Percentiles rank a stretch among this genome's conserved stretches.
Evolutionary conservation across 2,797 vertebrate species (phyloP).

Genomic region (Brotula barbata): DNA sequence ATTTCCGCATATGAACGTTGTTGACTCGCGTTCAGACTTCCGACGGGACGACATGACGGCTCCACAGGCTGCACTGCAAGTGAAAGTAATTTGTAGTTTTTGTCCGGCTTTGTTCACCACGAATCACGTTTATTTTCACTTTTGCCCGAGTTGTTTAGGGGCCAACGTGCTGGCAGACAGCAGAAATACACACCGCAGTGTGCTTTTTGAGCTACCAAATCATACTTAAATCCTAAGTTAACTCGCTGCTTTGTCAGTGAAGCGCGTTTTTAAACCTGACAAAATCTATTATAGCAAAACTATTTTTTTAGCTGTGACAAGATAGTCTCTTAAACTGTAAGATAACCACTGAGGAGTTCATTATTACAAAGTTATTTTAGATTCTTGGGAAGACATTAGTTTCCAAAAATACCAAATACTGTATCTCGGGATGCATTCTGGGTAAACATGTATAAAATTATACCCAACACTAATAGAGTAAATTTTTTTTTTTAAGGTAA

Average conservation of each 20-base stretch:
- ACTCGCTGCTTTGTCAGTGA: background rate
- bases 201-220: conserved; percentile 35
- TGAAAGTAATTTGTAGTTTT: conserved; percentile 70
- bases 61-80: conserved; percentile 46
- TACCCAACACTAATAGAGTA: no score
- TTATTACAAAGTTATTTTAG: no score
- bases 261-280: no score
- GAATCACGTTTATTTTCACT: conserved; percentile 85
- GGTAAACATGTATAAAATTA: no score
- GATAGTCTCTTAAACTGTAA: no score
- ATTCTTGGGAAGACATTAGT: no score
- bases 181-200: conserved; percentile 8
- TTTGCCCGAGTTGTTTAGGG: conserved; percentile 76
- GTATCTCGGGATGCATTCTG: no score
- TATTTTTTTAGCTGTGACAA: no score
- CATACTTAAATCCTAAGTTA: conserved; percentile 15
- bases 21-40: conserved; percentile 23
- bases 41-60: conserved; percentile 54
- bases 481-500: no score
- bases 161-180: conserved; percentile 23
- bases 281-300: no score
- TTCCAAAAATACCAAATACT: no score
- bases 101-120: conserved; percentile 55
- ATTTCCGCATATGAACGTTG: conserved; percentile 66
- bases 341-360: no score